These are phyloP conservation scores for Epinotia nisella DNA, from an alignment of 2,888 invertebrate species.

Conservation along the genomic window DNA sequence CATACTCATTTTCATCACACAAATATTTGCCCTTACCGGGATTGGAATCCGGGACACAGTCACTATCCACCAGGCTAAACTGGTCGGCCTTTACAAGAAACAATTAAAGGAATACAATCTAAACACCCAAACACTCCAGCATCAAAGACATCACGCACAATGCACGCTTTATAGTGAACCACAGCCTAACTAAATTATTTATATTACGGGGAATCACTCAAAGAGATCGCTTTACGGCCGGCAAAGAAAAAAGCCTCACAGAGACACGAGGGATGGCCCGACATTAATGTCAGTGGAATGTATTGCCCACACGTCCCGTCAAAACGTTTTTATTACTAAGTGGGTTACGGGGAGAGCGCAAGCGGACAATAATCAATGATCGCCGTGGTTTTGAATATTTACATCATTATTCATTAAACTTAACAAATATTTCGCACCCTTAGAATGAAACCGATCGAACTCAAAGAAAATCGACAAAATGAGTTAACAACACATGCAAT, in stretches of 20 bases:
- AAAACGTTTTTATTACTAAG: constrained; percentile 72
- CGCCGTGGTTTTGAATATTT: not conserved
- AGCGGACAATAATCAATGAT: constrained; percentile 2
- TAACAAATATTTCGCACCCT: no score
- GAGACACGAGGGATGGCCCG: constrained; percentile 57
- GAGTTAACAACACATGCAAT: no score
- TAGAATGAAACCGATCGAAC: no score
- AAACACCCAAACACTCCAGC: constrained; percentile 46
- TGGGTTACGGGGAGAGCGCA: constrained; percentile 12
- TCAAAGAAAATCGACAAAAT: no score
- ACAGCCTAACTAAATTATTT: constrained; percentile 62
- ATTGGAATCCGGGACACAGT: no score
- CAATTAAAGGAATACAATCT: constrained; percentile 21
- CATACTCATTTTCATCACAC: no score
- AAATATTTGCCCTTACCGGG: no score
- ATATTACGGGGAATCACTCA: constrained; percentile 75
- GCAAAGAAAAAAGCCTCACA: constrained; percentile 59
- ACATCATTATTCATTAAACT: not conserved
- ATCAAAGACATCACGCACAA: constrained; percentile 54
- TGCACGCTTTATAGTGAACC: constrained; percentile 70
- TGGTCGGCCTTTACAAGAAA: no score
- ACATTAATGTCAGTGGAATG: constrained; percentile 72
- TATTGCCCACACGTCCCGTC: constrained; percentile 68
- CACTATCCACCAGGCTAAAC: no score
- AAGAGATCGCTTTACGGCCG: constrained; percentile 70